These are phyloP conservation scores for Psylliodes chrysocephalus DNA, from an alignment of 2,888 invertebrate genomes.

Conservation along the genomic window DNA sequence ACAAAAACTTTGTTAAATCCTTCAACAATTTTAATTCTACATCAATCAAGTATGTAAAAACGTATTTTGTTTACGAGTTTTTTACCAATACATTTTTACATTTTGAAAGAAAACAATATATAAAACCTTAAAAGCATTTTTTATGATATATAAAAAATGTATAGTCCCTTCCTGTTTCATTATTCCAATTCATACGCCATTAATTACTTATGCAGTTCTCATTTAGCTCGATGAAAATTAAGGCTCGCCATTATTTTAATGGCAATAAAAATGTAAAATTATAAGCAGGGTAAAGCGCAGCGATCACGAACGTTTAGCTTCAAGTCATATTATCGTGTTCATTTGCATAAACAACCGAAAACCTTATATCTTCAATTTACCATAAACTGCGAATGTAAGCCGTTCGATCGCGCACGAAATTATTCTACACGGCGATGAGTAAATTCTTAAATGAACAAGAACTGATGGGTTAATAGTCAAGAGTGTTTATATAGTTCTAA, in stretches of 20 bases:
- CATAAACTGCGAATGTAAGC: background rate
- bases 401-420: background rate
- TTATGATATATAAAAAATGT: too few relatives aligned
- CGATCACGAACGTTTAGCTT: background rate
- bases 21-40: too few relatives aligned
- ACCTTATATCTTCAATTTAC: background rate
- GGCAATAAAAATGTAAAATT: background rate
- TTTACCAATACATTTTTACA: too few relatives aligned
- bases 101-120: too few relatives aligned
- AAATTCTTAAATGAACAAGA: background rate
- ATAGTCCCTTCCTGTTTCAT: too few relatives aligned
- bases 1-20: too few relatives aligned
- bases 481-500: too few relatives aligned
- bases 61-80: too few relatives aligned
- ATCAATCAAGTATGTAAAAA: too few relatives aligned
- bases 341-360: background rate
- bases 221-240: background rate
- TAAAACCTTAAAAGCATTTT: too few relatives aligned
- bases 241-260: background rate
- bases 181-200: background rate
- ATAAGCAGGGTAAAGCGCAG: background rate
- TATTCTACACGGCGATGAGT: background rate
- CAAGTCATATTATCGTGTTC: background rate
- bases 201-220: background rate
- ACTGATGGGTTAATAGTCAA: too few relatives aligned